Evolutionary conservation across 2,888 invertebrate species (phyloP).

Genomic region (Cantharis lateralis): DNA sequence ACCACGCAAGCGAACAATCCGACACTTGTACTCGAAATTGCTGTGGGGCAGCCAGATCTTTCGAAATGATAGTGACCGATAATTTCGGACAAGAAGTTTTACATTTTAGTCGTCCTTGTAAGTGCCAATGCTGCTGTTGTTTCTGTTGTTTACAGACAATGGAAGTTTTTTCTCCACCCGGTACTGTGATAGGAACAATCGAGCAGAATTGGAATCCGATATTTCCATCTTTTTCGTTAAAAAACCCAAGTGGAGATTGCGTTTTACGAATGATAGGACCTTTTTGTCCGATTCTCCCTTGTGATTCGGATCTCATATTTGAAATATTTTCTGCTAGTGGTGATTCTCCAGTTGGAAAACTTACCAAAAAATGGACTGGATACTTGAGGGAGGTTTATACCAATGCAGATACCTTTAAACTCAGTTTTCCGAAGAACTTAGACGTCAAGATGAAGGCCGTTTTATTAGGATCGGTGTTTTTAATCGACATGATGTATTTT

Average conservation of each 20-base stretch:
- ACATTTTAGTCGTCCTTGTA: slow-evolving; percentile 79
- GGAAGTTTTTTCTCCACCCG: slow-evolving; percentile 77
- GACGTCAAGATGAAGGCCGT: slow-evolving; percentile 85
- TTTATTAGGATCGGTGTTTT: slow-evolving; percentile 76
- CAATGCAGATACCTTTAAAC: slow-evolving; percentile 86
- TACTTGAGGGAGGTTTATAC: slow-evolving; percentile 80
- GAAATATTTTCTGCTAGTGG: slow-evolving; percentile 79
- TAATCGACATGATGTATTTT: slow-evolving; percentile 59
- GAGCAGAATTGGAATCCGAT: slow-evolving; percentile 79
- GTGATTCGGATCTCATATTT: slow-evolving; percentile 84
- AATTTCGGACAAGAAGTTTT: slow-evolving; percentile 83
- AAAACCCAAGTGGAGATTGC: slow-evolving; percentile 73
- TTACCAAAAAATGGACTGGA: slow-evolving; percentile 90
- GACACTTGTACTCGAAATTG: slow-evolving; percentile 84
- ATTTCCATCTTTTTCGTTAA: slow-evolving; percentile 73
- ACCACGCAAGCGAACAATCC: slow-evolving; percentile 81
- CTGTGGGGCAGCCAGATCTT: slow-evolving; percentile 80
- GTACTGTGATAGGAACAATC: slow-evolving; percentile 70
- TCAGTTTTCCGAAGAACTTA: slow-evolving; percentile 86
- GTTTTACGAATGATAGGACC: slow-evolving; percentile 83
- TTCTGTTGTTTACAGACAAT: slow-evolving; percentile 84
- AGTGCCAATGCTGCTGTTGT: slow-evolving; percentile 82
- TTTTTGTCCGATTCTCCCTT: slow-evolving; percentile 75
- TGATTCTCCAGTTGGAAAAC: slow-evolving; percentile 77
- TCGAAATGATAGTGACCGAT: slow-evolving; percentile 87